phyloP scores from a whole-genome alignment of 2,113 vertebrate genomes.

The Echinops telfairi region DNA sequence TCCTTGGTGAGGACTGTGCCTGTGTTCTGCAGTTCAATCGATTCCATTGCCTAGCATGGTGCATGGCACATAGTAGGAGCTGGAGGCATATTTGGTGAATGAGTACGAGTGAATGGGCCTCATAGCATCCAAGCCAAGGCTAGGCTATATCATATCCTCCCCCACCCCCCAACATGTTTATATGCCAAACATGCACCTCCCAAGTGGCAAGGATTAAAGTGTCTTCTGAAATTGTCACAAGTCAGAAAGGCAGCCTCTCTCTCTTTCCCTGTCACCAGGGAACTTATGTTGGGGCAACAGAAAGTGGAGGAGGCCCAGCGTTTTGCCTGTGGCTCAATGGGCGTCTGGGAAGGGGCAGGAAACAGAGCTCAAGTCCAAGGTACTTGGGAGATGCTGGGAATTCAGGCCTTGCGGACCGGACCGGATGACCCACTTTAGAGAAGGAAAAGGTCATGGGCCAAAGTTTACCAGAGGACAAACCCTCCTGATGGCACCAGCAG shows the following conservation, averaged over 20 bases:
- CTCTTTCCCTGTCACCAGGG: background rate
- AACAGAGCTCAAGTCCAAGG: constrained; percentile 45
- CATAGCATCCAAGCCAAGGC: fast-evolving
- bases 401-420: background rate
- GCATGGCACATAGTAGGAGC: background rate
- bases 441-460: constrained; percentile 49
- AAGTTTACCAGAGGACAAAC: constrained; percentile 65
- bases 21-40: background rate
- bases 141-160: fast-evolving
- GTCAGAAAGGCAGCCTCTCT: background rate
- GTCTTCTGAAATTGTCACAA: background rate
- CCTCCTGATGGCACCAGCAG: background rate
- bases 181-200: background rate
- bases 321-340: constrained; percentile 43
- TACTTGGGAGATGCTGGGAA: constrained; percentile 65
- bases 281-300: fast-evolving
- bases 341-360: constrained; percentile 42
- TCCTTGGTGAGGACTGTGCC: background rate
- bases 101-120: background rate
- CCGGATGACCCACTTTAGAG: constrained; percentile 55
- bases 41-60: background rate
- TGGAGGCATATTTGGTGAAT: background rate
- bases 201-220: background rate
- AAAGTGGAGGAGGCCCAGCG: background rate
- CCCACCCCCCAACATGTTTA: too few relatives aligned